Evolutionary conservation across 2,797 vertebrate species (phyloP), one percentile per base, ranked within the genome.

Genomic region (Siniperca scherzeri): DNA sequence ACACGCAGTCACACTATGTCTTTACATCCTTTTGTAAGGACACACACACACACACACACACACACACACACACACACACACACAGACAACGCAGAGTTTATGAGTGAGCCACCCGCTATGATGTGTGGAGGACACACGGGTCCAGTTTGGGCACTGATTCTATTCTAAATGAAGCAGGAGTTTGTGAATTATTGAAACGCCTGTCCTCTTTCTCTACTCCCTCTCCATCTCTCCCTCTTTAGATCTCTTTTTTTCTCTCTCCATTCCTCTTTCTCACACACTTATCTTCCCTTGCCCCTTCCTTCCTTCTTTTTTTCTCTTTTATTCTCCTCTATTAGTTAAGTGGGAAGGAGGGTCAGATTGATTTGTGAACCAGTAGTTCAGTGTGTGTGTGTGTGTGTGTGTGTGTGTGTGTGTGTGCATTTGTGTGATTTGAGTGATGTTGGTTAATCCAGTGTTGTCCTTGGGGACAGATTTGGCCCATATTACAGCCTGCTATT

Each of bases 101-200:
- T 61, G 65, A 85, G 70, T 21, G 59, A 53, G 50, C 40, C 33
- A 10, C 60, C 60, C 17, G 1, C 78, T 57, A 69, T 64, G 74
- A 67, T 85, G 80, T 80, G 85, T 72, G 64, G 82, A 88, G 78
- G 72, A 85, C 87, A 74, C 78, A 46, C 30, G 25, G 81, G 90
- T 89, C 85, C 83, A 84, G 77, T 89, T 78, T 78, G 75, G 77
- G 79, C 81, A 65, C 85, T 62, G 84, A 91, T 90, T 93, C 82
- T 90, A 65, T 90, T 91, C 93, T 90, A 94, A 92, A 92, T 90
- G 91, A 94, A 90, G 85, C 83, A 57, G 81, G 66, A 84, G 84
- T 88, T 89, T 64, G 83, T 94, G 90, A 94, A 94, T 94, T 88
- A 94, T 94, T 94, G 83, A 94, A 92, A 75, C 13, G 82, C 81